Conservation (phyloP, 1,140 invertebrate genomes). For the Leucophenga varia region DNA sequence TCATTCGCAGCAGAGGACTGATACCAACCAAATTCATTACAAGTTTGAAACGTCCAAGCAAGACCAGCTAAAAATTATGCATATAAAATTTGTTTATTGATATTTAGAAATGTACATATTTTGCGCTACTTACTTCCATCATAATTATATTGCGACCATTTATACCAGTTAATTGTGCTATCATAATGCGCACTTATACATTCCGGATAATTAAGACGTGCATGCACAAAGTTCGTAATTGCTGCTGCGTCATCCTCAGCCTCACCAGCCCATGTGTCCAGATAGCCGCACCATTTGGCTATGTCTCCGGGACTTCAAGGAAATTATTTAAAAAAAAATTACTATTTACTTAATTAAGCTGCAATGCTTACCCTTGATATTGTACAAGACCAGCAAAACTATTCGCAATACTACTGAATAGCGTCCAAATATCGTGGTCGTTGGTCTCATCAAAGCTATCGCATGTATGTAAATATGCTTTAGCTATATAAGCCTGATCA, state of each 20-base stretch:
- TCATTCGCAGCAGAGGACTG: constrained; percentile 63
- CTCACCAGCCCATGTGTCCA: constrained; percentile 14
- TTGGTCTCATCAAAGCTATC: constrained; percentile 30
- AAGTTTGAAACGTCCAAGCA: constrained; percentile 70
- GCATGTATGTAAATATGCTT: constrained; percentile 52
- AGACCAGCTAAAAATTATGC: constrained; percentile 20
- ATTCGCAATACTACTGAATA: constrained; percentile 46
- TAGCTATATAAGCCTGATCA: constrained; percentile 26
- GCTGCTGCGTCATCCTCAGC: constrained; percentile 36
- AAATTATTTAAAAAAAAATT: not conserved
- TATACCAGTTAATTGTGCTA: constrained; percentile 28
- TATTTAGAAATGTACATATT: not conserved
- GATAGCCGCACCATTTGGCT: constrained; percentile 25
- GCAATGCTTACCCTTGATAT: constrained; percentile 32
- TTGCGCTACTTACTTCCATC: constrained; percentile 25
- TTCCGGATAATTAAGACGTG: constrained; percentile 11
- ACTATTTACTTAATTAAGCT: not conserved
- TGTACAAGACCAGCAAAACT: constrained; percentile 46
- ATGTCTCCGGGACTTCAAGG: constrained; percentile 19
- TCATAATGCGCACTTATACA: constrained; percentile 32
- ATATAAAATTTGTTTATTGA: not conserved
- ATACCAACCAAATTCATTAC: constrained; percentile 73
- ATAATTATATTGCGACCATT: constrained; percentile 29
- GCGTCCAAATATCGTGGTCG: constrained; percentile 39
- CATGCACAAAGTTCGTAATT: constrained; percentile 32